Percentiles rank a stretch among this genome's conserved stretches.
Conservation (phyloP, 1,140 invertebrate genomes). For the Gerris buenoi region DNA sequence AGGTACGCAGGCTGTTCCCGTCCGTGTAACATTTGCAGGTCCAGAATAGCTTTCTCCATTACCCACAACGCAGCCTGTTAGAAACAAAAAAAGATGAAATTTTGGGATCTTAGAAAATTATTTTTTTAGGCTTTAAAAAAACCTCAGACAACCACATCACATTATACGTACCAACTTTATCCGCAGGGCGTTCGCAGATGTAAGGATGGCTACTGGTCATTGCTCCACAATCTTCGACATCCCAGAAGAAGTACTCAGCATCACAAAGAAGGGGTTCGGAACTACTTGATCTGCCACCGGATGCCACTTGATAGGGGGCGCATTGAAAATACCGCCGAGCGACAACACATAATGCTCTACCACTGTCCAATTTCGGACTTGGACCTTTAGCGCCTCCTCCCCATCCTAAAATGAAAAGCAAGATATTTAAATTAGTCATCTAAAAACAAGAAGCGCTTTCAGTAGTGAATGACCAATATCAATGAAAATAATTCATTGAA, state of each 20-base stretch:
- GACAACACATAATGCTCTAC: constrained; percentile 29
- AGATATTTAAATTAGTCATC: background rate
- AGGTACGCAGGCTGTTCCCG: constrained; percentile 34
- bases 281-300: background rate
- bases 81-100: constrained; percentile 6
- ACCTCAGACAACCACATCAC: no score
- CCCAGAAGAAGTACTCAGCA: constrained; percentile 40
- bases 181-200: constrained; percentile 35
- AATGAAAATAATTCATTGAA: no score
- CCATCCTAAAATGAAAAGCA: constrained; percentile 27
- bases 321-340: constrained; percentile 34
- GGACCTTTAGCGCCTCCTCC: constrained; percentile 21
- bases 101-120: no score
- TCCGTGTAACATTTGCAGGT: constrained; percentile 34
- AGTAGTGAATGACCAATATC: no score
- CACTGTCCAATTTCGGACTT: constrained; percentile 18
- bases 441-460: background rate
- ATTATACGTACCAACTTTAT: constrained; percentile 35
- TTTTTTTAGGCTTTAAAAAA: no score
- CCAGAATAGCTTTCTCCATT: constrained; percentile 36
- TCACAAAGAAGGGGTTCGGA: constrained; percentile 19
- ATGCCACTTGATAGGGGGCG: constrained; percentile 12
- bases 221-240: constrained; percentile 33
- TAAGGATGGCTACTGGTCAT: constrained; percentile 32
- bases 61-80: constrained; percentile 34